Conservation (phyloP, 1,140 invertebrate genomes). For the Drosophila obscura region DNA sequence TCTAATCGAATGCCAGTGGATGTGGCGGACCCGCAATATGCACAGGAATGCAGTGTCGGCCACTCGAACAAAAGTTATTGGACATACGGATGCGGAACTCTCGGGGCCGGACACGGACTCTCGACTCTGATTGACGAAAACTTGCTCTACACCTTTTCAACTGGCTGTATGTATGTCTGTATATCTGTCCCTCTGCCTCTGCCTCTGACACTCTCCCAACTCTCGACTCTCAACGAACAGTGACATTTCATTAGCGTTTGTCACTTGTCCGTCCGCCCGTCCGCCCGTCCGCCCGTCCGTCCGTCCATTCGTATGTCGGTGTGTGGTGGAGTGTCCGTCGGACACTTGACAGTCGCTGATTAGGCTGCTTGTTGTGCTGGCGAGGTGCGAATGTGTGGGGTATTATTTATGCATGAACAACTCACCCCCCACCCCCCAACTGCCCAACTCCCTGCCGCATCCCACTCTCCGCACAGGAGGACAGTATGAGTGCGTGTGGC, state of each 20-base stretch:
- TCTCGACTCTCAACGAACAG: constrained; percentile 34
- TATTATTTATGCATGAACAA: constrained; percentile 39
- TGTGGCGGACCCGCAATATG: constrained; percentile 8
- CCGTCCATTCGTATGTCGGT: constrained; percentile 1
- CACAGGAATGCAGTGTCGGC: constrained; percentile 14
- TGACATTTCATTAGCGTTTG: constrained; percentile 71
- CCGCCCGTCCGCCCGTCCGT: constrained; percentile 16
- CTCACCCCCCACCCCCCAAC: not conserved
- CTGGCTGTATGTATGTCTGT: constrained; percentile 1
- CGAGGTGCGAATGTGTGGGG: constrained; percentile 33
- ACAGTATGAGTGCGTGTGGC: constrained; percentile 13
- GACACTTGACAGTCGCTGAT: constrained; percentile 51
- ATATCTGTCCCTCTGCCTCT: not conserved
- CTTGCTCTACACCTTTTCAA: constrained; percentile 15
- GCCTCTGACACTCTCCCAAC: not conserved
- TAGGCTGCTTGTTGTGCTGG: constrained; percentile 38
- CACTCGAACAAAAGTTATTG: constrained; percentile 15
- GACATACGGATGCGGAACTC: not conserved
- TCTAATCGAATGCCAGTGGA: constrained; percentile 2
- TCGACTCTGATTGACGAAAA: constrained; percentile 22
- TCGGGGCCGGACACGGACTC: not conserved
- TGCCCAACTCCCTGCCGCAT: not conserved
- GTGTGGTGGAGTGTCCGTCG: constrained; percentile 7
- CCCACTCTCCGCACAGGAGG: not conserved
- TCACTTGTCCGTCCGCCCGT: constrained; percentile 32